A percentile compares a stretch with the other conserved stretches of the same genome.
phyloP scores from a whole-genome alignment of 64 coral and sea anemone species.

The Actinia tenebrosa region DNA sequence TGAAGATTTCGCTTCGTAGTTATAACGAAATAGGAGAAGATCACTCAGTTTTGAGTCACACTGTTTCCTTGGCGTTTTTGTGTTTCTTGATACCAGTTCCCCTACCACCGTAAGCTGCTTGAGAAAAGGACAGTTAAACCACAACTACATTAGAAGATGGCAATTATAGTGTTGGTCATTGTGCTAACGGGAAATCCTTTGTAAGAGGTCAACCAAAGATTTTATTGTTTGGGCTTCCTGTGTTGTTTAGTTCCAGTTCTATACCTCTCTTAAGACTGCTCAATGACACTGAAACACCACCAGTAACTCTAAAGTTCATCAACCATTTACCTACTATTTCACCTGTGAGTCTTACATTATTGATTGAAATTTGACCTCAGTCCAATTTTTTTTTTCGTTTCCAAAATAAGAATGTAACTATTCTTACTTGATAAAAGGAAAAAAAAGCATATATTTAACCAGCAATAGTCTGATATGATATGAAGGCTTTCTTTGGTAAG shows the following conservation, averaged over 20 bases:
- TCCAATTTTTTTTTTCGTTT: not conserved
- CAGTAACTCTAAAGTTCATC: not conserved
- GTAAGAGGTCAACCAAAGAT: not conserved
- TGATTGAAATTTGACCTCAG: not conserved
- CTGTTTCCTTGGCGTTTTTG: too few species aligned
- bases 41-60: too few species aligned
- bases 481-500: slow-evolving; percentile 2
- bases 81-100: too few species aligned
- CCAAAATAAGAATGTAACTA: not conserved
- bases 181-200: not conserved
- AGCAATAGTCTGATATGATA: not conserved
- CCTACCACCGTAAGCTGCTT: too few species aligned
- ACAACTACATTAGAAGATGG: too few species aligned
- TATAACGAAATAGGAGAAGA: too few species aligned
- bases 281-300: slow-evolving; percentile 5
- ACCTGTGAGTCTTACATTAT: slow-evolving; percentile 4
- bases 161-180: not conserved
- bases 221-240: not conserved
- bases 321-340: not conserved
- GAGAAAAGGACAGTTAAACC: too few species aligned
- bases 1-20: too few species aligned
- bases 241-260: not conserved
- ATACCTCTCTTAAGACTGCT: not conserved
- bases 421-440: not conserved
- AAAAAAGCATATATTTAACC: not conserved